phyloP scores from a whole-genome alignment of 2,113 vertebrate species.

The Sturnira hondurensis region DNA sequence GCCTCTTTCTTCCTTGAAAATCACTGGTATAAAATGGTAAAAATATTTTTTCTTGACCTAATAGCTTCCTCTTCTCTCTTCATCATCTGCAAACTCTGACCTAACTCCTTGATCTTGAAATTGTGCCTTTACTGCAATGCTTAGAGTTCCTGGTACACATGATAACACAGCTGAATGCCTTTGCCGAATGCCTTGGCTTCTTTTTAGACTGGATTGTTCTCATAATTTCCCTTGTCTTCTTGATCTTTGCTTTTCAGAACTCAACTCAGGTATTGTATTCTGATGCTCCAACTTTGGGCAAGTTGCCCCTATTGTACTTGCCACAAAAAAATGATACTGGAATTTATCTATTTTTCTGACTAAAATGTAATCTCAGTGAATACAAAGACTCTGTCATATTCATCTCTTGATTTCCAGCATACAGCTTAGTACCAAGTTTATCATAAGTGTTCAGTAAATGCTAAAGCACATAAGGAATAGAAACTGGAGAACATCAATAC shows the following conservation, averaged over 20 bases:
- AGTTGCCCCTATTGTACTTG: not conserved
- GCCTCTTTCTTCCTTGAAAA: not conserved
- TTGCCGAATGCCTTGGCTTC: not conserved
- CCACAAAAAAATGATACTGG: not conserved
- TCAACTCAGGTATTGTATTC: not conserved
- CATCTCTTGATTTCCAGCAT: not conserved
- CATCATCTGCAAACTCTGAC: not conserved
- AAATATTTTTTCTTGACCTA: not conserved
- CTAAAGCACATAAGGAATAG: not conserved
- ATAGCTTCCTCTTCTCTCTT: not conserved
- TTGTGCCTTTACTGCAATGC: not conserved
- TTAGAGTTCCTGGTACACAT: not conserved
- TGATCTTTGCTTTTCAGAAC: not conserved
- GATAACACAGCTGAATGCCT: not conserved
- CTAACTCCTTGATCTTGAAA: not conserved
- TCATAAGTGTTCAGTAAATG: not conserved
- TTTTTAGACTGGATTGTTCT: not conserved
- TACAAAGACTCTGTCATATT: not conserved
- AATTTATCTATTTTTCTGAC: not conserved
- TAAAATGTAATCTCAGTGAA: not conserved
- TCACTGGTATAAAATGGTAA: not conserved
- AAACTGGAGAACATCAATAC: not conserved
- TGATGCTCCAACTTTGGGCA: not conserved
- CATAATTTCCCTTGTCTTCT: not conserved
- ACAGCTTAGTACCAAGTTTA: not conserved